Evolutionary conservation across 2,113 vertebrate genomes (phyloP).

Genomic region (Chlamydotis undulata): DNA sequence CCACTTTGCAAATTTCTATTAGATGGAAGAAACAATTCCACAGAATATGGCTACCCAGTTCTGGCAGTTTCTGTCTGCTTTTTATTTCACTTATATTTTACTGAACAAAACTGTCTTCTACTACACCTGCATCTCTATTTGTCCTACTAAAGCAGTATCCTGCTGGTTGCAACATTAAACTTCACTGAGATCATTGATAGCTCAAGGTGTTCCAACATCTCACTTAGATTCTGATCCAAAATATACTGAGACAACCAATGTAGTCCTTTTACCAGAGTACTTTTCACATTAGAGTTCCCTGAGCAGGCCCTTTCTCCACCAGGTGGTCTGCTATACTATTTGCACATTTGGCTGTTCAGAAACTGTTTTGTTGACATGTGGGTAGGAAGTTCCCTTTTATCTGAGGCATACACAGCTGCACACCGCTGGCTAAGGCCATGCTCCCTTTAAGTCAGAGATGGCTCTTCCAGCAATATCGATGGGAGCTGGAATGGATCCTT

Average conservation of each 20-base stretch:
- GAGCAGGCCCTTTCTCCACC: not conserved
- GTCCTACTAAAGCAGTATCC: not conserved
- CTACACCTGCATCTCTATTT: not conserved
- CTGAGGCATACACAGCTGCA: not conserved
- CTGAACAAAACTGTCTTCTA: not conserved
- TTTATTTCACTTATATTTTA: not conserved
- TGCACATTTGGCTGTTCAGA: not conserved
- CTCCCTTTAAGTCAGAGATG: not conserved
- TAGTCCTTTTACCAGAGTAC: not conserved
- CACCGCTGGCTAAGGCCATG: not conserved
- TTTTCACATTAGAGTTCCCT: not conserved
- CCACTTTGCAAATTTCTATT: not conserved
- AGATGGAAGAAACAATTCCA: not conserved
- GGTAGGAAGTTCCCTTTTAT: not conserved
- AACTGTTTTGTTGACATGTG: not conserved
- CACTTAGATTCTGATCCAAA: not conserved
- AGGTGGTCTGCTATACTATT: not conserved
- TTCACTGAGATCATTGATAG: not conserved
- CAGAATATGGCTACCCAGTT: not conserved
- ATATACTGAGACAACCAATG: not conserved
- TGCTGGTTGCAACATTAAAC: not conserved
- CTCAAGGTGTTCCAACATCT: not conserved
- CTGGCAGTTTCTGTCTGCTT: not conserved
- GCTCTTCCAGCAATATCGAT: not conserved
- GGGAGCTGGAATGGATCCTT: not conserved